Conservation (phyloP, 2,113 vertebrate genomes). For the Holacanthus passer region DNA sequence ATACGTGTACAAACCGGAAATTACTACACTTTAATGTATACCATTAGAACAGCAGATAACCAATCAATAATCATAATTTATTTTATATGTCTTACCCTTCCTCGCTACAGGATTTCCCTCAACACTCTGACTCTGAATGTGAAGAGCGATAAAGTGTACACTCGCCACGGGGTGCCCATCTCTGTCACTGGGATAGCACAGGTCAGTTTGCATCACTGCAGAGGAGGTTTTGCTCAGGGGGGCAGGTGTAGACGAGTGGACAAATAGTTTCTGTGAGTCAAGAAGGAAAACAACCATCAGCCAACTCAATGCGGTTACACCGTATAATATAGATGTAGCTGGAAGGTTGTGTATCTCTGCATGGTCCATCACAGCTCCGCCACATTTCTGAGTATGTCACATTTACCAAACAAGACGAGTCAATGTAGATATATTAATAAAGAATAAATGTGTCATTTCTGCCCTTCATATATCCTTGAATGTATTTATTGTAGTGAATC, state of each 20-base stretch:
- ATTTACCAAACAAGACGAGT: too few species aligned
- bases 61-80: slow-evolving; percentile 2
- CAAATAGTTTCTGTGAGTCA: not conserved
- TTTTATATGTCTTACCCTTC: not conserved
- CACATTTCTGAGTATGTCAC: not conserved
- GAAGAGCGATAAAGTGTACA: slow-evolving; percentile 95
- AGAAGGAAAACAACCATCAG: not conserved
- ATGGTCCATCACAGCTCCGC: not conserved
- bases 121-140: slow-evolving; percentile 95
- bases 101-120: slow-evolving; percentile 88
- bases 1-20: slow-evolving; percentile 1
- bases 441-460: too few species aligned
- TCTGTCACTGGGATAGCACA: slow-evolving; percentile 96
- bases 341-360: not conserved
- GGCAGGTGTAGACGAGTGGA: not conserved
- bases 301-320: not conserved
- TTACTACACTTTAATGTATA: not conserved
- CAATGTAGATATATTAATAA: too few species aligned
- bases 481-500: too few species aligned
- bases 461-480: too few species aligned
- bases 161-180: slow-evolving; percentile 92
- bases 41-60: slow-evolving; percentile 9
- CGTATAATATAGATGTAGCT: not conserved
- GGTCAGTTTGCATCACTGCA: slow-evolving; percentile 74
- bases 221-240: not conserved